A percentile compares a stretch with the other conserved stretches of the same genome.
phyloP scores from a whole-genome alignment of 2,888 invertebrate species.

The Megamerina dolium region DNA sequence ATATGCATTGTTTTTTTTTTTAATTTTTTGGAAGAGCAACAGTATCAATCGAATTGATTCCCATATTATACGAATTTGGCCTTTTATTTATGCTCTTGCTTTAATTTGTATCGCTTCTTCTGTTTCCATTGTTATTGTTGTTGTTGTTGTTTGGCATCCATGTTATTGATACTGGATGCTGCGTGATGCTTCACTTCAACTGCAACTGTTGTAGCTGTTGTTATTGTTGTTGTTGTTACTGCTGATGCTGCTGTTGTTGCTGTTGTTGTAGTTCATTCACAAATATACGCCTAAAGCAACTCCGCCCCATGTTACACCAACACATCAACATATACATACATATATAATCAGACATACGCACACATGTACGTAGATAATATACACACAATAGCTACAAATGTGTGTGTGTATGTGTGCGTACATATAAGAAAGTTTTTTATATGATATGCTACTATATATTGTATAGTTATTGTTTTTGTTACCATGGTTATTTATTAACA shows the following conservation, averaged over 20 bases:
- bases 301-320: constrained; percentile 37
- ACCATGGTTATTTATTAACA: not conserved
- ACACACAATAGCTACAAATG: constrained; percentile 5
- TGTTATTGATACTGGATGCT: constrained; percentile 15
- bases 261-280: constrained; percentile 38
- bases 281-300: constrained; percentile 44
- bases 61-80: no score
- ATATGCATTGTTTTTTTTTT: no score
- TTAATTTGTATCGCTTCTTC: constrained; percentile 14
- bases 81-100: constrained; percentile 11
- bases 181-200: constrained; percentile 11
- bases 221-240: no score
- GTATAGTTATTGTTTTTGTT: constrained; percentile 2
- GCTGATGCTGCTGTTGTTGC: no score
- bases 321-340: constrained; percentile 14
- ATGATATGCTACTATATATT: no score
- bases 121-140: not conserved
- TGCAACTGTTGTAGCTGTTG: constrained; percentile 4
- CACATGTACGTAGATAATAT: constrained; percentile 16
- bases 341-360: constrained; percentile 7
- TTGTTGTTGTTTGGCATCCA: constrained; percentile 1
- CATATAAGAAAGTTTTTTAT: no score
- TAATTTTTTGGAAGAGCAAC: no score
- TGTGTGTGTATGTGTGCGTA: constrained; percentile 7
- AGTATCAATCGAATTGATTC: no score